phyloP scores from a whole-genome alignment of 2,113 vertebrate genomes.

The Philantomba maxwellii region DNA sequence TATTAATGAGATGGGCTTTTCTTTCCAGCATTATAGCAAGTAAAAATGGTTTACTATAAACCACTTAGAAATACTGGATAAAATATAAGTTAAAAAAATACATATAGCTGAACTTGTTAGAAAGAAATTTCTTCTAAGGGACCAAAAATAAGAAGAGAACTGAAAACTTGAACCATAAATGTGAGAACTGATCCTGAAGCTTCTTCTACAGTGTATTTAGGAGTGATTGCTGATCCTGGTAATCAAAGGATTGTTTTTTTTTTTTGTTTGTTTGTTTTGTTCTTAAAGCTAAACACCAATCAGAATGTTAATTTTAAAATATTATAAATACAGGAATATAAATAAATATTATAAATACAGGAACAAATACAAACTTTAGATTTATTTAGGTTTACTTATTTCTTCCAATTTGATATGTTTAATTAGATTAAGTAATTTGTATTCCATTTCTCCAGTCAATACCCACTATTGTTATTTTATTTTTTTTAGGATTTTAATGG shows the following conservation, averaged over 20 bases:
- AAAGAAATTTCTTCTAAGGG: neutral
- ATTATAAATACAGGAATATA: neutral
- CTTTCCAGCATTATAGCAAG: neutral
- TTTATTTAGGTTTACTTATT: neutral
- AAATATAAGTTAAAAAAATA: neutral
- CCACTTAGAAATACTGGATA: neutral
- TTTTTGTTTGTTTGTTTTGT: neutral
- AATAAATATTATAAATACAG: neutral
- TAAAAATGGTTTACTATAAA: neutral
- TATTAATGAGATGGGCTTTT: neutral
- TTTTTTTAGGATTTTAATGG: neutral
- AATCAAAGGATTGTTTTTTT: neutral
- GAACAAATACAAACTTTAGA: neutral
- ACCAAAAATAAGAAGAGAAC: neutral
- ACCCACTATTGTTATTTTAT: neutral
- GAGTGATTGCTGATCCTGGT: neutral
- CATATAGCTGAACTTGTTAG: neutral
- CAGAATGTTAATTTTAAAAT: neutral
- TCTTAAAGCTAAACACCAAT: neutral
- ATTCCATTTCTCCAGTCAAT: neutral
- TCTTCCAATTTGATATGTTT: neutral
- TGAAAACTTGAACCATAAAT: neutral
- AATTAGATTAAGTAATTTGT: neutral
- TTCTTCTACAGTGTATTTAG: neutral
- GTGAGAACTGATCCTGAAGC: neutral